Evolutionary conservation across 1,140 invertebrate genomes (phyloP).

Genomic region (Zophobas morio): DNA sequence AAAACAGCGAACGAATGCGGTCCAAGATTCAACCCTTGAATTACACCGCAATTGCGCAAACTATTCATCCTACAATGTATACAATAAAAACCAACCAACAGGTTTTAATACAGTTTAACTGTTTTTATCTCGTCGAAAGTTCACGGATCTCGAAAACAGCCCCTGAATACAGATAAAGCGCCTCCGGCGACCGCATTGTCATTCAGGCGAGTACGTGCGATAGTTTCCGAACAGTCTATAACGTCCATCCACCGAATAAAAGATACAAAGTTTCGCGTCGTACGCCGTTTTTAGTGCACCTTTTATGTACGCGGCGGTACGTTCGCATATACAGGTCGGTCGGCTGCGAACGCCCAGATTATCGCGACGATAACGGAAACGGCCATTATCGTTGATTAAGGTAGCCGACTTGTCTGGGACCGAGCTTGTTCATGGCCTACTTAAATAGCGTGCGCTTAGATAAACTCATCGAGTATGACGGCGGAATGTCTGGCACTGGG

Average conservation of each 20-base stretch:
- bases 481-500: slow-evolving; percentile 11
- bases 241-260: not conserved
- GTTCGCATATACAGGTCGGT: not conserved
- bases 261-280: too few species aligned
- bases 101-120: too few species aligned
- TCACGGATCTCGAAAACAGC: not conserved
- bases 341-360: not conserved
- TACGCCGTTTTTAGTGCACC: not conserved
- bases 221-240: not conserved
- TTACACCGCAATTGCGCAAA: too few species aligned
- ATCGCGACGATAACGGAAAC: slow-evolving; percentile 25
- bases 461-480: slow-evolving; percentile 24
- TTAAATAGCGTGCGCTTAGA: slow-evolving; percentile 26
- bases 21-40: too few species aligned
- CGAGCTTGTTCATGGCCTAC: slow-evolving; percentile 12
- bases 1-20: too few species aligned
- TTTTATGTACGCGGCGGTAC: not conserved
- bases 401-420: slow-evolving; percentile 24
- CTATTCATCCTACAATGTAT: too few species aligned
- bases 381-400: slow-evolving; percentile 30
- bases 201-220: not conserved
- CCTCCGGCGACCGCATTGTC: not conserved
- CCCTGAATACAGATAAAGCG: not conserved
- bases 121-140: too few species aligned
- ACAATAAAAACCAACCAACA: too few species aligned